Evolutionary conservation across 2,888 invertebrate species (phyloP), one percentile per base, ranked within the genome.

Genomic region (Calephelis perditalis): DNA sequence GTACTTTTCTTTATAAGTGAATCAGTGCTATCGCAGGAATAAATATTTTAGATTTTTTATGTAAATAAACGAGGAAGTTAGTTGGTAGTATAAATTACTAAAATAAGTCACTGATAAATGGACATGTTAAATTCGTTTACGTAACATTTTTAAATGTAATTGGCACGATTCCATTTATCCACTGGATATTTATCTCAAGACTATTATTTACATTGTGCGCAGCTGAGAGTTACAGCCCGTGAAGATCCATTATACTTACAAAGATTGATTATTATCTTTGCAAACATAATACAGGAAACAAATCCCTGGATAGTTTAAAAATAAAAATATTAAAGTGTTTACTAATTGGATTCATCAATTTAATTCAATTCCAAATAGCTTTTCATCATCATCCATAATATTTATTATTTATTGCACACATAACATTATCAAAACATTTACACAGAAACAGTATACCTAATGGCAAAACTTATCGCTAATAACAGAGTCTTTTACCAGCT

Each of bases 231-330:
- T 49, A 26, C 26, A 49, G 49, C 26, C 49, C 26, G 49, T 49
- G 49, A 49, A 49, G 49, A 26, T 49, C 49, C 49, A 49, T 49
- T 49, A 49, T 9, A 49, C 49, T 49, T 26, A 49, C 49, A 49
- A 9, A 49, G 49, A 49, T 49, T 49, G 26, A 49, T 49, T 26
- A 49, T 49, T 26, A 26, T 49, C 15, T 10, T 10, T 49, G 5
- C 9, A 49, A 26, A 49, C 12, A 11, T 47, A 12, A 36, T 35
- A 47, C 11, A 37, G 8, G 10, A 35, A 58, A 49, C 36, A 37
- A 26, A 58, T 7, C 44, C 40, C 11, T 7, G 3, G 12, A 56
- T 40, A 40, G 6, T 40, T 40, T 40, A 40, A 40, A 40, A 40
- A 40, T 40, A 40, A 40, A 5, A 8, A 40, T 40, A 2, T 40